A percentile compares a stretch with the other conserved stretches of the same genome.
These are phyloP conservation scores for Oxyura jamaicensis DNA, from an alignment of 2,113 vertebrate genomes.

Conservation along the genomic window DNA sequence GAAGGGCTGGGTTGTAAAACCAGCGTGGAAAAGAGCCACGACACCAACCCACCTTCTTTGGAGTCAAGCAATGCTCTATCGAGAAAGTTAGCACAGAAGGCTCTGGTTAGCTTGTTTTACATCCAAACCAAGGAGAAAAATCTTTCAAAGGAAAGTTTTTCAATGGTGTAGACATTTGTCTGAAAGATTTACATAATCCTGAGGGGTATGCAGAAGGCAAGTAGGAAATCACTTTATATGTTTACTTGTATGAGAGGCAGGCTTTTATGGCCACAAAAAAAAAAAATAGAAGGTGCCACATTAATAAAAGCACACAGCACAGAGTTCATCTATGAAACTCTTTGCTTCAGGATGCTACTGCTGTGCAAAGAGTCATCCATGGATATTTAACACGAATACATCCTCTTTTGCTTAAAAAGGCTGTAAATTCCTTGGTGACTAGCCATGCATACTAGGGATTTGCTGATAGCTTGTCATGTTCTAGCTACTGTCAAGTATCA, in stretches of 20 bases:
- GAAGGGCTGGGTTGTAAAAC: constrained; percentile 84
- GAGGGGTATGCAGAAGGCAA: not conserved
- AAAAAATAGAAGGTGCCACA: not conserved
- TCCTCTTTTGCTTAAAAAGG: not conserved
- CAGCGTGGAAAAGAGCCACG: constrained; percentile 90
- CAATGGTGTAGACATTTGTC: not conserved
- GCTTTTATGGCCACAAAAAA: not conserved
- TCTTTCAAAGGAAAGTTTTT: not conserved
- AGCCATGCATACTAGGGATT: not conserved
- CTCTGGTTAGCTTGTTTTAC: not conserved
- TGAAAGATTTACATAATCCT: not conserved
- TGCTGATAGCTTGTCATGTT: not conserved
- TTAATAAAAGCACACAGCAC: not conserved
- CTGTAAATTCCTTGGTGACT: not conserved
- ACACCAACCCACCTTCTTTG: constrained; percentile 89
- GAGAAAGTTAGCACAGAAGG: not conserved
- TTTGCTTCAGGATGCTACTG: not conserved
- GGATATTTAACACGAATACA: not conserved
- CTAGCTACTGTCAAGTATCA: not conserved
- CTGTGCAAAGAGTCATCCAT: not conserved
- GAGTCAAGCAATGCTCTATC: constrained; percentile 88
- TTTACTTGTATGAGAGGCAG: not conserved
- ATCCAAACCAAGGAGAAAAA: not conserved
- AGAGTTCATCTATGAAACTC: not conserved
- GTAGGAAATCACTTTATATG: not conserved